Percentiles rank a stretch among this genome's conserved stretches.
Evolutionary conservation across 2,888 invertebrate species (phyloP).

Genomic region (Amblyteles armatorius): DNA sequence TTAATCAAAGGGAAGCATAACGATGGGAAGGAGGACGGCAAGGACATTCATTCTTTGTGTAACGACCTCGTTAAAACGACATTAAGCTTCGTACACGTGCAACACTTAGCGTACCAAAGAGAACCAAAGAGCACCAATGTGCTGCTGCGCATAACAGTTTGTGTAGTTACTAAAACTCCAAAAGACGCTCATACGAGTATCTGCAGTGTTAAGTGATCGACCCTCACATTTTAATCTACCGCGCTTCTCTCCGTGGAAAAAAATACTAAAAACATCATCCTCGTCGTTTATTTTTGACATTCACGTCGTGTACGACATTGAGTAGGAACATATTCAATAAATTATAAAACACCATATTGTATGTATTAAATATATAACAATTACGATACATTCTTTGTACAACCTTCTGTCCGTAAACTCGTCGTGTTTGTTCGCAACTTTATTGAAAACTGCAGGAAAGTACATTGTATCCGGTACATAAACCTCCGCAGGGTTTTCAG

Average conservation of each 20-base stretch:
- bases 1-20: conserved; percentile 29
- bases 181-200: neutral
- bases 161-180: neutral
- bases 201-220: neutral
- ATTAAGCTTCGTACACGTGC: conserved; percentile 16
- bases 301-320: neutral
- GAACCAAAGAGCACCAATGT: neutral
- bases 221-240: neutral
- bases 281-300: neutral
- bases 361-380: too few species aligned
- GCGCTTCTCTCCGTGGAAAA: neutral
- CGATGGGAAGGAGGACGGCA: neutral
- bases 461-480: neutral
- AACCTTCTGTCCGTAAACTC: too few species aligned
- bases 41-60: conserved; percentile 33
- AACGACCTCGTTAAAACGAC: conserved; percentile 49
- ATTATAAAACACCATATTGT: too few species aligned
- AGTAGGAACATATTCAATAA: too few species aligned
- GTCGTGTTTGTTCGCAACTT: too few species aligned
- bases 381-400: too few species aligned
- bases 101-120: neutral
- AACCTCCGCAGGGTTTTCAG: neutral
- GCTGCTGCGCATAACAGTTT: neutral
- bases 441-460: too few species aligned
- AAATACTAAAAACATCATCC: neutral